Evolutionary conservation across 2,888 invertebrate species (phyloP).

Genomic region (Amphiduros pacificus): DNA sequence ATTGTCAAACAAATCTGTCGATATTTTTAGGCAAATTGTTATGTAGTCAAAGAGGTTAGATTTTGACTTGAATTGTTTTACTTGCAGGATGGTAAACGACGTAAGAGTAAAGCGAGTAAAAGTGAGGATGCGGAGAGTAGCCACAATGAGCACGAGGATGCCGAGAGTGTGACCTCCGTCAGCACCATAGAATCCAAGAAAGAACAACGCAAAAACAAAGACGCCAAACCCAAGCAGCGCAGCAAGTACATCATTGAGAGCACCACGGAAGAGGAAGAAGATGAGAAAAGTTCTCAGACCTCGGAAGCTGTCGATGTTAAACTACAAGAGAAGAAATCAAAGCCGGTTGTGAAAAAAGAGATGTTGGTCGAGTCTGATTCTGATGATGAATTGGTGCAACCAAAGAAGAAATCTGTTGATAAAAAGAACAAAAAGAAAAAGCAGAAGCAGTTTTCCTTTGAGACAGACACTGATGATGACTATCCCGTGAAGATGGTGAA

Average conservation of each 20-base stretch:
- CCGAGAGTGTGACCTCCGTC: conserved; percentile 10
- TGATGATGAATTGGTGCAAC: conserved; percentile 1
- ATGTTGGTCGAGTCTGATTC: neutral
- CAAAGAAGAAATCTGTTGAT: neutral
- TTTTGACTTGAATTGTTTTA: too few species aligned
- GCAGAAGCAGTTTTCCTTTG: neutral
- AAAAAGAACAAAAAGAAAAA: conserved; percentile 16
- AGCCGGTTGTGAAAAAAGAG: neutral
- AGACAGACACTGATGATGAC: conserved; percentile 8
- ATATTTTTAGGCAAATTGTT: too few species aligned
- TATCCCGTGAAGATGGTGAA: neutral
- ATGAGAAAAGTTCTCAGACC: conserved; percentile 8
- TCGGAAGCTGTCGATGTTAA: too few species aligned
- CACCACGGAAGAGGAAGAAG: conserved; percentile 22
- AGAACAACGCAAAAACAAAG: neutral
- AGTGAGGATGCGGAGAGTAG: neutral
- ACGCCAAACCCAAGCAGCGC: conserved; percentile 6
- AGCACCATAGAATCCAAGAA: conserved; percentile 1
- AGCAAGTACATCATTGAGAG: conserved; percentile 11
- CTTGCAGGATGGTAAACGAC: neutral
- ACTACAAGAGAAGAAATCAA: conserved; percentile 1
- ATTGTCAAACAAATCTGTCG: too few species aligned
- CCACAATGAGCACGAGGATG: too few species aligned
- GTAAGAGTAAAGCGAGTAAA: neutral
- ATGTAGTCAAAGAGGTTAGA: too few species aligned